These are phyloP conservation scores for Tachycineta bicolor DNA, from an alignment of 2,113 vertebrate species.

Conservation along the genomic window DNA sequence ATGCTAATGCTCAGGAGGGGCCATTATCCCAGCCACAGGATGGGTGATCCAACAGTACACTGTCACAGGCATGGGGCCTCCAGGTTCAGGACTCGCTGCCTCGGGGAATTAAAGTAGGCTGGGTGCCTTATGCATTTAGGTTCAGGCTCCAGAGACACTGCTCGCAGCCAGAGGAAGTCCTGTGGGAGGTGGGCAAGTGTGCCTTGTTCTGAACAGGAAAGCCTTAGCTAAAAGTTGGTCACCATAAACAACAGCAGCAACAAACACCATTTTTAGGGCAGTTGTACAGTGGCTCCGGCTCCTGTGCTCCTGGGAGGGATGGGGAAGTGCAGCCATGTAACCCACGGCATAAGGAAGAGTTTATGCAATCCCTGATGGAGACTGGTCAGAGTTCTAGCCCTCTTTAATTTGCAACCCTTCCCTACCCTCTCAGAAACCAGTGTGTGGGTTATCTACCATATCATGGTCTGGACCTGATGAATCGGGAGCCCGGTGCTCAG, in stretches of 20 bases:
- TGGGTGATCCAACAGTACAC: neutral
- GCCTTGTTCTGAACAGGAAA: neutral
- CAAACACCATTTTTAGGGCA: neutral
- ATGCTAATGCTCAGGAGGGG: neutral
- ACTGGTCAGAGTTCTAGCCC: neutral
- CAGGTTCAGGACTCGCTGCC: fast-evolving
- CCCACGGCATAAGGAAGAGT: neutral
- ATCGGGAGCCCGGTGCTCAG: neutral
- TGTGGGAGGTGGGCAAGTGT: neutral
- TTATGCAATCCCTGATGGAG: neutral
- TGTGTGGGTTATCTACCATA: neutral
- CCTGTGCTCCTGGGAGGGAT: neutral
- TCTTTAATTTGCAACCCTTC: neutral
- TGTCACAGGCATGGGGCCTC: neutral
- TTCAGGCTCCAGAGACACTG: neutral
- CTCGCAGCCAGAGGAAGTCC: neutral
- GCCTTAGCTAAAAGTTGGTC: neutral
- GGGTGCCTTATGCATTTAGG: neutral
- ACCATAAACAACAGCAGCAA: neutral
- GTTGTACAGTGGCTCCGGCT: neutral
- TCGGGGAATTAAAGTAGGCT: neutral
- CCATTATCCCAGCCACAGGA: neutral
- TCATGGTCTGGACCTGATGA: neutral
- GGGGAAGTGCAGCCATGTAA: neutral
- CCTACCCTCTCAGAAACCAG: neutral